Evolutionary conservation across 2,113 vertebrate species (phyloP).

Genomic region (Bufo bufo): DNA sequence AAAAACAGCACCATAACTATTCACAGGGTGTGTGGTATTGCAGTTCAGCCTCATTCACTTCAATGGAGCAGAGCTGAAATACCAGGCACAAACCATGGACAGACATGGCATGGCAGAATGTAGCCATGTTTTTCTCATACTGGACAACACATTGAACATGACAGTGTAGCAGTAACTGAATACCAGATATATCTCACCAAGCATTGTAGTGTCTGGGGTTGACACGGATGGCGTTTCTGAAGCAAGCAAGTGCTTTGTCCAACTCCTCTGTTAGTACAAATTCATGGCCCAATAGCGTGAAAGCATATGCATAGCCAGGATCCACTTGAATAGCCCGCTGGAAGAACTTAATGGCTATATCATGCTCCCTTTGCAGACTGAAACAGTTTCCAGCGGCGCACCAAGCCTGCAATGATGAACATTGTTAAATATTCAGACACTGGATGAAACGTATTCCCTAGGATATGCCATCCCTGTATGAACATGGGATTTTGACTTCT

Average conservation of each 20-base stretch:
- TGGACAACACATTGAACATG: background rate
- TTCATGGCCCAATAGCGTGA: slow-evolving; percentile 94
- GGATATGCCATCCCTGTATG: too few species aligned
- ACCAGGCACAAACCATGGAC: background rate
- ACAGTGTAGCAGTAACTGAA: background rate
- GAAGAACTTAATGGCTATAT: slow-evolving; percentile 99
- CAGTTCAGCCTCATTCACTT: too few species aligned
- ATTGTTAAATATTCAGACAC: background rate
- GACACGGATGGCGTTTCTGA: slow-evolving; percentile 94
- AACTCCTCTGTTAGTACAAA: slow-evolving; percentile 96
- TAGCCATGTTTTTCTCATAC: too few species aligned
- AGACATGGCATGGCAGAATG: too few species aligned
- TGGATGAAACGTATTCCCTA: too few species aligned
- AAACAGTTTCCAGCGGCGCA: slow-evolving; percentile 98
- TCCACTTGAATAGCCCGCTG: slow-evolving; percentile 98
- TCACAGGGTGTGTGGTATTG: too few species aligned
- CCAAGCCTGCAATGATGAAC: slow-evolving; percentile 81
- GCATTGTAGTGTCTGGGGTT: slow-evolving; percentile 96
- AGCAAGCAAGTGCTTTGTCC: slow-evolving; percentile 94
- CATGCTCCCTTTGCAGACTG: slow-evolving; percentile 95
- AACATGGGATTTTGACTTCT: too few species aligned
- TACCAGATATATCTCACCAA: slow-evolving; percentile 73
- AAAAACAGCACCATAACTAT: too few species aligned
- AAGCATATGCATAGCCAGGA: slow-evolving; percentile 94
- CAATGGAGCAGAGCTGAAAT: background rate